These are phyloP conservation scores for Melangyna quadrimaculata DNA, from an alignment of 2,888 invertebrate genomes.

Conservation along the genomic window DNA sequence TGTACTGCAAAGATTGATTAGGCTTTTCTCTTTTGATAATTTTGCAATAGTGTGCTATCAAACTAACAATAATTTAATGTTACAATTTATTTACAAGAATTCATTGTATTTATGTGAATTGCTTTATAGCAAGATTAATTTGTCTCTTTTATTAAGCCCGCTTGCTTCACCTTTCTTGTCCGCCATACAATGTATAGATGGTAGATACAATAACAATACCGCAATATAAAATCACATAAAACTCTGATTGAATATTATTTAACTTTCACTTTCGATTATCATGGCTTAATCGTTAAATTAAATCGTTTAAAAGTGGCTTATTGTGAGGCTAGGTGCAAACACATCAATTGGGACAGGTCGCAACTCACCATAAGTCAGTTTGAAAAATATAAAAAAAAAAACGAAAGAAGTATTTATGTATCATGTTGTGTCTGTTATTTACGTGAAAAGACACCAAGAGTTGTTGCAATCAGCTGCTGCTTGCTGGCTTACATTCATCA, in stretches of 20 bases:
- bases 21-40: conserved; percentile 32
- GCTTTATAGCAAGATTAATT: conserved; percentile 9
- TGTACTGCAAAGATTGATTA: conserved; percentile 17
- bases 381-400: not conserved
- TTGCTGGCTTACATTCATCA: not conserved
- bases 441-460: conserved; percentile 9
- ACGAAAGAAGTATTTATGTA: not conserved
- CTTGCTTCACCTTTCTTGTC: not conserved
- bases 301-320: conserved; percentile 55
- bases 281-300: conserved; percentile 49
- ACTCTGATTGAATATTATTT: conserved; percentile 41
- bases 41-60: conserved; percentile 5
- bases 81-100: conserved; percentile 30
- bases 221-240: conserved; percentile 20
- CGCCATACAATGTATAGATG: not conserved
- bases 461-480: conserved; percentile 1
- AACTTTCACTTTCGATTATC: conserved; percentile 66
- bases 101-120: conserved; percentile 23
- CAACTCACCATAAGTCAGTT: conserved; percentile 47
- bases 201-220: not conserved
- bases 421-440: not conserved
- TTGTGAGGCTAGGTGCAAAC: conserved; percentile 41
- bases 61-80: conserved; percentile 12
- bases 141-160: not conserved
- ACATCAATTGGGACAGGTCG: conserved; percentile 51